Evolutionary conservation across 2,113 vertebrate genomes (phyloP), one percentile per base, ranked within the genome.

Genomic region (Dolichotis patagonum): DNA sequence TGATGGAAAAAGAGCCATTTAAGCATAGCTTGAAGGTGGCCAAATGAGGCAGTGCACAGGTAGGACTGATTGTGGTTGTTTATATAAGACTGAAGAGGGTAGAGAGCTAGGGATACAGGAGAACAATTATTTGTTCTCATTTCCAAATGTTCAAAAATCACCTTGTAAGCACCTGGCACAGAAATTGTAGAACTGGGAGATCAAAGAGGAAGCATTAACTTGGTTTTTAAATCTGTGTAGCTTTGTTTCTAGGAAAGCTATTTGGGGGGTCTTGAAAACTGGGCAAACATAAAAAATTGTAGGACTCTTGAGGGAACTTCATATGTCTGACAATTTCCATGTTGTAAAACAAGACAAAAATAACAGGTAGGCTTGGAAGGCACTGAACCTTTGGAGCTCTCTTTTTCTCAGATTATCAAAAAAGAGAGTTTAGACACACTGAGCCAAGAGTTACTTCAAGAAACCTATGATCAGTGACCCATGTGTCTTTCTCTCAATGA

Each of bases 291-390:
- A 38, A n/a, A 89, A 52, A 56, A 62, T 69, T 62, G 16, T 30
- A 88, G 30, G 84, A 83, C 10, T 28, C 30, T 19, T 17, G 20
- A 49, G 71, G 22, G 26, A 85, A n/a, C 32, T 41, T 54, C 5
- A 41, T 46, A 87, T 12, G 9, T 92, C 67, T 91, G 91, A 91
- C 26, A 63, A n/a, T 87, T 95, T 90, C 7, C 60, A 26, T 81
- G 69, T 96, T 69, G 13, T 19, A 93, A 28, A 75, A 67, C 17
- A 91, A 91, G 46, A 12, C 13, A 87, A 73, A 85, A 81, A n/a
- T 46, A 73, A 38, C 41, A 78, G 56, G 22, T 26, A 1, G 19
- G 5, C 56, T 65, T 85, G 4, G n/a, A 54, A 93, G 22, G 82
- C 7, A 7, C 24, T 69, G n/a, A 26, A 1, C 46, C 46, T 63